phyloP scores from a whole-genome alignment of 2,113 vertebrate genomes.

The Gasterosteus nipponicus region DNA sequence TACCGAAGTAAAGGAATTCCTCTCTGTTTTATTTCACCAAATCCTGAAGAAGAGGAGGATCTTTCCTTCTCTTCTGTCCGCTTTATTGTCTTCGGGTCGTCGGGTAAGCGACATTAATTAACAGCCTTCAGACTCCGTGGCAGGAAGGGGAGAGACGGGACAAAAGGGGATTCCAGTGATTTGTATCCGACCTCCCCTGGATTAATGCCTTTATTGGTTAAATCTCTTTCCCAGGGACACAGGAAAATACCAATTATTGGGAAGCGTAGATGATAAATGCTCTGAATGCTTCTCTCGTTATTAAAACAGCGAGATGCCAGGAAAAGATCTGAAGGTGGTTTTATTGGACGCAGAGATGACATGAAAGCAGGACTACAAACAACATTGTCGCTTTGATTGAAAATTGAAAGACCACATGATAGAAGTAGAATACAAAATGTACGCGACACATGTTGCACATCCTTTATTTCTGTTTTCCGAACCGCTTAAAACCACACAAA shows the following conservation, averaged over 20 bases:
- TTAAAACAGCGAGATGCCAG: slow-evolving; percentile 58
- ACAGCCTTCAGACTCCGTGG: slow-evolving; percentile 41
- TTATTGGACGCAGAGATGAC: slow-evolving; percentile 8
- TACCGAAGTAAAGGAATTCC: neutral
- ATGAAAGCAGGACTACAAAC: slow-evolving; percentile 52
- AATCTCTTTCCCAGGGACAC: slow-evolving; percentile 69
- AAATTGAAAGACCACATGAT: neutral
- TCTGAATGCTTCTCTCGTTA: slow-evolving; percentile 71
- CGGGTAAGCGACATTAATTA: slow-evolving; percentile 42
- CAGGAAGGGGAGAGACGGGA: slow-evolving; percentile 33
- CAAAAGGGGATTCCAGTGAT: slow-evolving; percentile 49
- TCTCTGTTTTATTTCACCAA: neutral
- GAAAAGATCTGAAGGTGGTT: slow-evolving; percentile 11
- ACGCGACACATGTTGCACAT: neutral
- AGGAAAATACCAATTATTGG: slow-evolving; percentile 50
- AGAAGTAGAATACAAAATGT: too few relatives aligned
- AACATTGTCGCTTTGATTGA: slow-evolving; percentile 54
- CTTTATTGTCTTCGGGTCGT: slow-evolving; percentile 27
- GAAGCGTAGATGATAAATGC: slow-evolving; percentile 51
- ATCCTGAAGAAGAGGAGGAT: neutral
- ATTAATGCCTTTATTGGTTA: slow-evolving; percentile 70
- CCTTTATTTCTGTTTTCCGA: neutral
- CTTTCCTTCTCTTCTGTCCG: slow-evolving; percentile 1
- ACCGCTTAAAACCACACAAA: neutral
- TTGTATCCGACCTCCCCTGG: slow-evolving; percentile 65